Evolutionary conservation across 1,140 invertebrate genomes (phyloP).

Genomic region (Zaprionus kolodkinae): DNA sequence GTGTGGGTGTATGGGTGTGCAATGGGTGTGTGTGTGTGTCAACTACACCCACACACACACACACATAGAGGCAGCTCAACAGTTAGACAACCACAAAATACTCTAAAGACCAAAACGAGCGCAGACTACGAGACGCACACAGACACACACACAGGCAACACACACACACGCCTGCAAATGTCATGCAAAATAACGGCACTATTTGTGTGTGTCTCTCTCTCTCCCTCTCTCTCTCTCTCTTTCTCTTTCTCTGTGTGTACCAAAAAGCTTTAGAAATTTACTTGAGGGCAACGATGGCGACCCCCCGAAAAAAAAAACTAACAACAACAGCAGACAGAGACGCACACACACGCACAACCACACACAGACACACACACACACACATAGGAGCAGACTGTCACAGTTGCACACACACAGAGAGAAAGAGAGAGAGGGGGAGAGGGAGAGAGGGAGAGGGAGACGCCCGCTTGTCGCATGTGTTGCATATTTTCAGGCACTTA

Average conservation of each 20-base stretch:
- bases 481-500: conserved; percentile 81
- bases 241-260: conserved; percentile 3
- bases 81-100: conserved; percentile 59
- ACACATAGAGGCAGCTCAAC: conserved; percentile 36
- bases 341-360: conserved; percentile 16
- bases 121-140: conserved; percentile 17
- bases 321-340: conserved; percentile 44
- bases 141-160: conserved; percentile 19
- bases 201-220: conserved; percentile 39
- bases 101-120: conserved; percentile 54
- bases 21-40: conserved; percentile 7
- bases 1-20: conserved; percentile 19
- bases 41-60: conserved; percentile 16
- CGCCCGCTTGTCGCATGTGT: conserved; percentile 50
- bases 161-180: conserved; percentile 47
- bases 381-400: conserved; percentile 11
- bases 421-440: no score
- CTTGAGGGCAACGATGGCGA: conserved; percentile 42
- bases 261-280: conserved; percentile 70
- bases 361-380: conserved; percentile 26
- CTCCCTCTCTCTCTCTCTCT: no score
- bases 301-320: conserved; percentile 54
- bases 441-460: background rate
- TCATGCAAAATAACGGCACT: conserved; percentile 52
- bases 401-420: conserved; percentile 2